phyloP scores from a whole-genome alignment of 2,113 vertebrate genomes.

The Vulpes lagopus region DNA sequence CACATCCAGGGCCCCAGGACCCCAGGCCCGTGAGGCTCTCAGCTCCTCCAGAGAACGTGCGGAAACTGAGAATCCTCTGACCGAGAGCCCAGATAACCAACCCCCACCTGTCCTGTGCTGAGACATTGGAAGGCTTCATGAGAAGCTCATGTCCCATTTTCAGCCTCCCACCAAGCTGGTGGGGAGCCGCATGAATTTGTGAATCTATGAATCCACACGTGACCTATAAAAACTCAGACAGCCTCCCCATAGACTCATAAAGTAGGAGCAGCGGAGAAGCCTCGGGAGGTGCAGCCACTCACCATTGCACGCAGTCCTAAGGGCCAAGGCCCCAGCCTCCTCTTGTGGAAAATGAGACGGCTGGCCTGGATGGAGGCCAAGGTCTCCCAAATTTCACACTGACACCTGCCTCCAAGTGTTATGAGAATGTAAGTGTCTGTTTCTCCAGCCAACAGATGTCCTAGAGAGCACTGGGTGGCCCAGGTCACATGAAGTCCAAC shows the following conservation, averaged over 20 bases:
- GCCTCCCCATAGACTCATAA: background rate
- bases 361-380: background rate
- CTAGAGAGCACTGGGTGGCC: accelerated
- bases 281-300: accelerated
- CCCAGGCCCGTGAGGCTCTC: background rate
- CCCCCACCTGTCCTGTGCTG: background rate
- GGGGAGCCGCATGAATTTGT: accelerated
- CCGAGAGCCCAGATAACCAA: background rate
- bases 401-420: background rate
- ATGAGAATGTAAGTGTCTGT: accelerated
- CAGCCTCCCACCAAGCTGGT: background rate
- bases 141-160: background rate
- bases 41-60: background rate
- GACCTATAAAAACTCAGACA: background rate
- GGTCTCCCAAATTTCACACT: background rate
- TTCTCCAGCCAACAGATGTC: background rate
- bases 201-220: accelerated
- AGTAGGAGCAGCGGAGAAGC: no score
- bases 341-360: background rate
- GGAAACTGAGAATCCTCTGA: background rate
- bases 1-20: background rate
- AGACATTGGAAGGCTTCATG: accelerated
- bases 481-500: background rate
- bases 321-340: background rate
- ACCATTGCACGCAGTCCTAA: accelerated